Conservation (phyloP, 2,113 vertebrate genomes). For the Larimichthys polyactis region DNA sequence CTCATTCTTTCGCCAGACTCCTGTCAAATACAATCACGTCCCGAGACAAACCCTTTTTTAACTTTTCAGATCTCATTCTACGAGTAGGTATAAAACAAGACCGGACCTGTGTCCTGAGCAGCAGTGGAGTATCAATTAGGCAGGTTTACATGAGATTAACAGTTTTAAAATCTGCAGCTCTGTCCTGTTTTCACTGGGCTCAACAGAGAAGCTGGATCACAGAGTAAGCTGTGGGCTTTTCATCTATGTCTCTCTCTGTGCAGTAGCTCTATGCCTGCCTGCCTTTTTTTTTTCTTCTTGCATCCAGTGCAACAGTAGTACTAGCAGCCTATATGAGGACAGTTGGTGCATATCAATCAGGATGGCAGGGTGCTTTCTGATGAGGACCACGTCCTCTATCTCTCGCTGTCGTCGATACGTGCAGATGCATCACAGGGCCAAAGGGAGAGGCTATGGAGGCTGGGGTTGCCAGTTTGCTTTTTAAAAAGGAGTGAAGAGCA, state of each 20-base stretch:
- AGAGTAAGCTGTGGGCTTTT: conserved; percentile 68
- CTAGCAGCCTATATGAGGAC: conserved; percentile 70
- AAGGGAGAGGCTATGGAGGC: conserved; percentile 25
- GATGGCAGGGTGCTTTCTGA: conserved; percentile 45
- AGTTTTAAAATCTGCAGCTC: conserved; percentile 47
- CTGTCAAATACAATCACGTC: conserved; percentile 48
- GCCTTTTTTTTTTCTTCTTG: conserved; percentile 30
- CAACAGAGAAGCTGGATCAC: conserved; percentile 63
- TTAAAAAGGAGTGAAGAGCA: conserved; percentile 17
- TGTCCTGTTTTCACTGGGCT: conserved; percentile 64
- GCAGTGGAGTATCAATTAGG: conserved; percentile 40
- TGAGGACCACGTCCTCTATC: conserved; percentile 47
- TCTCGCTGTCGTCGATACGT: conserved; percentile 3
- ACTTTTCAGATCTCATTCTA: conserved; percentile 40
- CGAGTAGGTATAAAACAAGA: conserved; percentile 8
- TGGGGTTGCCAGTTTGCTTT: conserved; percentile 20
- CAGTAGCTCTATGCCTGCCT: conserved; percentile 51
- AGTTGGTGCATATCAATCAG: conserved; percentile 80
- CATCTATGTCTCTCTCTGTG: conserved; percentile 64
- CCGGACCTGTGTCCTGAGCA: conserved; percentile 4
- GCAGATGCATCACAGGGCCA: conserved; percentile 34
- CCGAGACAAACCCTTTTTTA: conserved; percentile 27
- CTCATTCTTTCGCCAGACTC: conserved; percentile 26
- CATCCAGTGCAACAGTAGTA: conserved; percentile 18
- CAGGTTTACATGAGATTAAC: conserved; percentile 55